Conservation (phyloP, 1,140 invertebrate genomes). For the Ceratitis capitata region DNA sequence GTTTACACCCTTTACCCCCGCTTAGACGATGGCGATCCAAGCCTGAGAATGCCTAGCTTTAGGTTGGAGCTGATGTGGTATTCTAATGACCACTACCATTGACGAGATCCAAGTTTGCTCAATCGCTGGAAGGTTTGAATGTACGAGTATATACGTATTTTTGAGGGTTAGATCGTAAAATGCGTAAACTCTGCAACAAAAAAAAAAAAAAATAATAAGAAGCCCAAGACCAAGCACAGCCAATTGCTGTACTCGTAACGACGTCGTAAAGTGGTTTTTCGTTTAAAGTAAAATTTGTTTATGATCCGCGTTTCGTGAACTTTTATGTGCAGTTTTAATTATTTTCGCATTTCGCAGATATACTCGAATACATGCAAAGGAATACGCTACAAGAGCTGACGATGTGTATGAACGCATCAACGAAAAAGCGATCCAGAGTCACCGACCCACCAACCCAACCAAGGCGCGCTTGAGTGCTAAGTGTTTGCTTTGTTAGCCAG, state of each 20-base stretch:
- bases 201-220: no score
- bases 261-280: conserved; percentile 29
- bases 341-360: background rate
- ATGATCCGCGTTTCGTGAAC: background rate
- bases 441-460: background rate
- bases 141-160: no score
- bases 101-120: no score
- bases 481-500: background rate
- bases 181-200: no score
- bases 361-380: background rate
- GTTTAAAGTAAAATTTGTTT: conserved; percentile 35
- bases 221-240: no score
- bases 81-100: no score
- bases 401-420: background rate
- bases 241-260: background rate
- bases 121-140: no score
- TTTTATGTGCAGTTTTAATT: conserved; percentile 28
- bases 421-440: background rate
- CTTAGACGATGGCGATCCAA: no score
- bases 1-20: no score
- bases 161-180: no score
- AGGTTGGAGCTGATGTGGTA: no score
- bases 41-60: no score
- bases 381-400: background rate
- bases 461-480: background rate